Percentiles rank a stretch among this genome's conserved stretches.
Evolutionary conservation across 1,140 invertebrate species (phyloP).

Genomic region (Antheraea mylitta): DNA sequence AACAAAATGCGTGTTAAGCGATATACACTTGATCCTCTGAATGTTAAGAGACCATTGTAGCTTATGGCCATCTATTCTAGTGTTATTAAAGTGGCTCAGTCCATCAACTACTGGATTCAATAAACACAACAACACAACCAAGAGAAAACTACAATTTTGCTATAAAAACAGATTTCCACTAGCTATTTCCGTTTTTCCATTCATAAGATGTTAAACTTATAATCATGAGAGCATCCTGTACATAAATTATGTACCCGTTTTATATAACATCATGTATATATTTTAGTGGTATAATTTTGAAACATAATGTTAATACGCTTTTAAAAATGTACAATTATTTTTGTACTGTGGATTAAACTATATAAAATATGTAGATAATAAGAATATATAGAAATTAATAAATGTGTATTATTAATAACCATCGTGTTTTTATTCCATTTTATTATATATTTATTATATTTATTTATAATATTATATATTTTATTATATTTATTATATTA

Average conservation of each 20-base stretch:
- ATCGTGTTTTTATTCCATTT: slow-evolving; percentile 16
- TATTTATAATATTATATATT: no score
- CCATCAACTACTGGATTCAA: no score
- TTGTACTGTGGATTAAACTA: slow-evolving; percentile 39
- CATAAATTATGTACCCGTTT: background rate
- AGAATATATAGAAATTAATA: slow-evolving; percentile 35
- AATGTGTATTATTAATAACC: slow-evolving; percentile 29
- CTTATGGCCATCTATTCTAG: no score
- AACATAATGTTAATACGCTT: slow-evolving; percentile 13
- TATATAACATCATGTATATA: background rate
- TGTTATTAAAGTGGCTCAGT: no score
- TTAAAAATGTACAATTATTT: slow-evolving; percentile 45
- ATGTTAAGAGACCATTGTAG: no score
- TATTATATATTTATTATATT: no score
- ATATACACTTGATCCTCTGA: no score
- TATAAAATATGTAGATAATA: slow-evolving; percentile 27
- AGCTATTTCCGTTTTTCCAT: background rate
- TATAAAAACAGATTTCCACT: no score
- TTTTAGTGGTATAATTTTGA: background rate
- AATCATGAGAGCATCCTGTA: background rate
- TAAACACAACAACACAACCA: no score
- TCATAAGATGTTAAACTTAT: background rate
- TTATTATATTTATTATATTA: no score
- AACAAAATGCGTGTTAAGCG: no score
- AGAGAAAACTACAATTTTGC: no score